A percentile compares a stretch with the other conserved stretches of the same genome.
These are phyloP conservation scores for Carassius carassius DNA, from an alignment of 2,113 vertebrate species.

Conservation along the genomic window DNA sequence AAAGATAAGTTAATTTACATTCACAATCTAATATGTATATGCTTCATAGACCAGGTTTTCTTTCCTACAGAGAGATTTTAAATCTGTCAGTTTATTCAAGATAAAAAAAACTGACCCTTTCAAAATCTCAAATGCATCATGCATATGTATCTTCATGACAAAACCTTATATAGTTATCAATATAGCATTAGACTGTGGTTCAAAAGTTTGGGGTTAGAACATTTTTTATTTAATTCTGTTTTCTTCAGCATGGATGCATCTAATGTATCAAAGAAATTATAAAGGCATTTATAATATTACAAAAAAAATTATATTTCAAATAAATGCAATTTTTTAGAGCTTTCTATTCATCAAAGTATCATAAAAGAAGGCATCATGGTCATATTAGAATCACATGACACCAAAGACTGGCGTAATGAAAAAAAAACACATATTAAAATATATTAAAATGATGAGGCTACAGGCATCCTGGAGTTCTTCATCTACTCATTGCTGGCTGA, in stretches of 20 bases:
- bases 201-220: neutral
- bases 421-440: no score
- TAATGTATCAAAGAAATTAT: neutral
- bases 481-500: neutral
- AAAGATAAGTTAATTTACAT: neutral
- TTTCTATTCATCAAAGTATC: neutral
- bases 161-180: neutral
- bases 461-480: neutral
- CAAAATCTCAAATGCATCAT: neutral
- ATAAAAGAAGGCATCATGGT: neutral
- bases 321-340: no score
- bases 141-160: neutral
- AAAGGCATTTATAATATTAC: neutral
- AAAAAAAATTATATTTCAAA: neutral
- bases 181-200: neutral
- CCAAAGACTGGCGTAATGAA: neutral
- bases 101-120: neutral
- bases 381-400: neutral
- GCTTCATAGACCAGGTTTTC: neutral
- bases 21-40: neutral
- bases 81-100: neutral
- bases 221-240: neutral
- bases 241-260: neutral
- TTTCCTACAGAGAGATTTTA: neutral
- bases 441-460: neutral